Evolutionary conservation across 2,888 invertebrate genomes (phyloP).

Genomic region (Limnephilus lunatus): DNA sequence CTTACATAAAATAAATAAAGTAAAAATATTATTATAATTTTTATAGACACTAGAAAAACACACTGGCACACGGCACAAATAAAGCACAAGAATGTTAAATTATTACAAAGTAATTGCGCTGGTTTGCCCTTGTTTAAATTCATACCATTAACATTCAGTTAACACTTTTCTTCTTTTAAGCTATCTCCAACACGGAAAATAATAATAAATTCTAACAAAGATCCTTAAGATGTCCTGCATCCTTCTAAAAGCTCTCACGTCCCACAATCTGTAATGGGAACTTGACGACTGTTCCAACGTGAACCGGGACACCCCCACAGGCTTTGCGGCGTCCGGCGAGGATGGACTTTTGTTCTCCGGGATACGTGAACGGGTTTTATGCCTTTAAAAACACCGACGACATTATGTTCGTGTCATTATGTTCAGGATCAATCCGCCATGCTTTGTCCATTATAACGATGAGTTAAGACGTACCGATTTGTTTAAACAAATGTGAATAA

Average conservation of each 20-base stretch:
- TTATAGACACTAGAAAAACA: too few relatives aligned
- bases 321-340: neutral
- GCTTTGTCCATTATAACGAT: neutral
- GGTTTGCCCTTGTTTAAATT: neutral
- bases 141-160: neutral
- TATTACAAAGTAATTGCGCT: neutral
- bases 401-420: neutral
- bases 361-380: neutral
- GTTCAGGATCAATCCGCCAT: neutral
- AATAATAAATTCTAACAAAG: neutral
- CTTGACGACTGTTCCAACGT: neutral
- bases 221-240: neutral
- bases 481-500: neutral
- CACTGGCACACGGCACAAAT: neutral
- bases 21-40: too few relatives aligned
- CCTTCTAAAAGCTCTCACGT: neutral
- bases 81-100: neutral
- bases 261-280: constrained; percentile 9
- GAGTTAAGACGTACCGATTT: neutral
- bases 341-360: neutral
- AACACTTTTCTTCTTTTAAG: neutral
- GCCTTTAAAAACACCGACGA: neutral
- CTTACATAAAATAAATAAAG: too few relatives aligned
- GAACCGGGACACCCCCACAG: neutral
- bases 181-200: neutral